Conservation (phyloP, 2,113 vertebrate species). For the Sakesphorus luctuosus region DNA sequence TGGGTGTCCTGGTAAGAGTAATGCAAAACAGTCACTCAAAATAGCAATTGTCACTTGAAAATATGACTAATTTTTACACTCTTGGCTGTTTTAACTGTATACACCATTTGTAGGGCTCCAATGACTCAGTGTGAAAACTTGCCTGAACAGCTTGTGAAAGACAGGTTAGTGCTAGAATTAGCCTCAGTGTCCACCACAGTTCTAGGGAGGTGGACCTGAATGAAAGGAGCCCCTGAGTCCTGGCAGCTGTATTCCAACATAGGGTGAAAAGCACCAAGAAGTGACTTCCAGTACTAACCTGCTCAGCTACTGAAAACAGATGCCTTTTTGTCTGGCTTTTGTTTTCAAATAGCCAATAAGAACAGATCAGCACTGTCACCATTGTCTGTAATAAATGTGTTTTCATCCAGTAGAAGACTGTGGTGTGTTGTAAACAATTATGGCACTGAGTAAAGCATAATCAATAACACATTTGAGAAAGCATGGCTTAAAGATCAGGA, state of each 20-base stretch:
- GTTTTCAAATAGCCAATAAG: conserved; percentile 53
- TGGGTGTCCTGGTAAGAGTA: neutral
- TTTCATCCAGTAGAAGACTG: conserved; percentile 23
- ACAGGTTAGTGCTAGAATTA: neutral
- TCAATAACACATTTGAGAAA: neutral
- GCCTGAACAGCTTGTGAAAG: neutral
- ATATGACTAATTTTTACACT: conserved; percentile 8
- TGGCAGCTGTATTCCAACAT: conserved; percentile 34
- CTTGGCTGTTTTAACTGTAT: neutral
- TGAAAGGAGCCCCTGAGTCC: neutral
- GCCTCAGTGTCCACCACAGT: neutral
- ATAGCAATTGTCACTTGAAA: conserved; percentile 27
- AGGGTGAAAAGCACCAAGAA: conserved; percentile 66
- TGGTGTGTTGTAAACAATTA: conserved; percentile 46
- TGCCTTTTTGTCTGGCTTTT: conserved; percentile 57
- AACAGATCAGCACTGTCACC: conserved; percentile 61
- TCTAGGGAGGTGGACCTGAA: neutral
- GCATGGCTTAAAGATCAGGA: neutral
- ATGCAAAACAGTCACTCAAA: conserved; percentile 8
- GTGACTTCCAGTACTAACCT: conserved; percentile 59
- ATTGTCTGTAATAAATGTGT: conserved; percentile 67
- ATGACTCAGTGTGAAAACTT: conserved; percentile 14
- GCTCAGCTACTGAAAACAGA: conserved; percentile 50
- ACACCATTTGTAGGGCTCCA: neutral
- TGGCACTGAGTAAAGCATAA: conserved; percentile 33